These are phyloP conservation scores for Orthonyx spaldingii DNA, from an alignment of 2,113 vertebrate species.

Conservation along the genomic window DNA sequence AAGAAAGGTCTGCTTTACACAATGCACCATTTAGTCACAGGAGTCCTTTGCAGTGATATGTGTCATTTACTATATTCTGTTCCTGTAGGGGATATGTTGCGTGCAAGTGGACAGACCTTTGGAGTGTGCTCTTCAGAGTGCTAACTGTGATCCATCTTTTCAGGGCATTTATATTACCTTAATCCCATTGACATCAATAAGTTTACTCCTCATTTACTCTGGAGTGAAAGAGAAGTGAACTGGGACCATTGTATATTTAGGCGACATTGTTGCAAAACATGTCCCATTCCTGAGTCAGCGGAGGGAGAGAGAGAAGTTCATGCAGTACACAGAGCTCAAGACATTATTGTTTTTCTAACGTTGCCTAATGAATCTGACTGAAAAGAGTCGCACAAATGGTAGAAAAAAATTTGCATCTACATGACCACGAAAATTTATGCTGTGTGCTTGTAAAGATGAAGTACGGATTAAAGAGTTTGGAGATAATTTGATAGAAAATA, in stretches of 20 bases:
- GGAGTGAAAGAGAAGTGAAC: neutral
- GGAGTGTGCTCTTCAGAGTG: neutral
- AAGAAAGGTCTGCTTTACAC: neutral
- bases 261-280: neutral
- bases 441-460: neutral
- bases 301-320: neutral
- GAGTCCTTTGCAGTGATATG: neutral
- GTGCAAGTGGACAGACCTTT: neutral
- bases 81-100: neutral
- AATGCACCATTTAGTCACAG: neutral
- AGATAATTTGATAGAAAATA: neutral
- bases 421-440: neutral
- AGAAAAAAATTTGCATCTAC: neutral
- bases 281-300: neutral
- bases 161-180: conserved; percentile 13
- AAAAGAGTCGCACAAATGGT: neutral
- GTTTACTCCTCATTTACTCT: conserved; percentile 20
- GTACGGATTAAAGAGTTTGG: neutral
- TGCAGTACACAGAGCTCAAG: neutral
- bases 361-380: neutral
- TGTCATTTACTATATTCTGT: neutral
- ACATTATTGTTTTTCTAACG: neutral
- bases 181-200: conserved; percentile 13
- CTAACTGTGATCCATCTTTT: neutral
- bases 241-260: neutral